phyloP scores from a whole-genome alignment of 2,797 vertebrate genomes.

The Anguilla marmorata region DNA sequence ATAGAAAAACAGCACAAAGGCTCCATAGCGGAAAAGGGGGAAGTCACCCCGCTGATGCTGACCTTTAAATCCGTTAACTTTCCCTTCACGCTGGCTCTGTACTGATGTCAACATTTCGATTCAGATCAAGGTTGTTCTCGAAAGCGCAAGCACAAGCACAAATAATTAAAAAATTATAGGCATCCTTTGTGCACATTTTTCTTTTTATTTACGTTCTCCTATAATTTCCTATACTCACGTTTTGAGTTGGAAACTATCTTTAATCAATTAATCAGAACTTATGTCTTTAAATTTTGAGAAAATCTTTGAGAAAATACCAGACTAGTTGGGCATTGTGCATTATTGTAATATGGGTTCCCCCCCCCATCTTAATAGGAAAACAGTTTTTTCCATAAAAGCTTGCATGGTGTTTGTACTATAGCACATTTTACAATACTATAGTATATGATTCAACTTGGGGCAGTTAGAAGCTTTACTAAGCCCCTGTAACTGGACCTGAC shows the following conservation, averaged over 20 bases:
- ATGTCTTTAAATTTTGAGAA: too few relatives aligned
- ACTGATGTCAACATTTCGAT: not conserved
- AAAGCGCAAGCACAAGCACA: not conserved
- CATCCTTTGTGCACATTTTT: not conserved
- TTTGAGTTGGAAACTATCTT: too few relatives aligned
- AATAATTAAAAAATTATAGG: not conserved
- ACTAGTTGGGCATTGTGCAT: too few relatives aligned
- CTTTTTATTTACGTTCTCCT: too few relatives aligned
- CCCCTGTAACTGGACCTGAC: not conserved
- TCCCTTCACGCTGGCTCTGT: not conserved
- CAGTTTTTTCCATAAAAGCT: too few relatives aligned
- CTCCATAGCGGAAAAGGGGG: not conserved
- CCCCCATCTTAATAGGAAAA: too few relatives aligned
- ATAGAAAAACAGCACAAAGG: not conserved
- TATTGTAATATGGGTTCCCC: too few relatives aligned
- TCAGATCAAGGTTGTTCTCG: not conserved
- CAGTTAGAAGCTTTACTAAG: not conserved
- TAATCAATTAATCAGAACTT: too few relatives aligned
- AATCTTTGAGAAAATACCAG: too few relatives aligned
- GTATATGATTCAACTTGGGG: not conserved
- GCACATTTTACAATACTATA: not conserved
- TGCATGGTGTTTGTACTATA: not conserved
- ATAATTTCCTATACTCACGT: too few relatives aligned
- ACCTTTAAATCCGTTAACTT: slow-evolving; percentile 15
- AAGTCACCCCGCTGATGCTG: not conserved